A percentile compares a stretch with the other conserved stretches of the same genome.
Conservation (phyloP, 2,797 vertebrate genomes). For the Cynodonichthys magdalenae region DNA sequence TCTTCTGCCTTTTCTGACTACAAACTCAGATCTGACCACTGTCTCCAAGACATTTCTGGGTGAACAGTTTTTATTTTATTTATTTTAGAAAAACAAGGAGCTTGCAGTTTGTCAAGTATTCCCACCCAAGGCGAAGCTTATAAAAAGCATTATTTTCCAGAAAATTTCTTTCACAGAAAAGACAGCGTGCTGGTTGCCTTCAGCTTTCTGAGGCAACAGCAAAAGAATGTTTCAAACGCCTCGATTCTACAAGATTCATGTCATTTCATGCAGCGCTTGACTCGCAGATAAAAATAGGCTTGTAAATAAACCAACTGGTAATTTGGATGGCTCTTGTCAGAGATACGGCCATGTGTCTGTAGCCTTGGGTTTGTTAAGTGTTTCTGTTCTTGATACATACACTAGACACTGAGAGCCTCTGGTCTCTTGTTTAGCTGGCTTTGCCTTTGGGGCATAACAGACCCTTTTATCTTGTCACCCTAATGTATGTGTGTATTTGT, state of each 20-base stretch:
- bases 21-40: slow-evolving; percentile 15
- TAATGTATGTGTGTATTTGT: slow-evolving; percentile 59
- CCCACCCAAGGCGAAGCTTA: slow-evolving; percentile 43
- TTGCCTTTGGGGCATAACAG: slow-evolving; percentile 70
- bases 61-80: slow-evolving; percentile 7
- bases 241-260: slow-evolving; percentile 17
- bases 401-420: slow-evolving; percentile 53
- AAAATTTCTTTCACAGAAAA: slow-evolving; percentile 47
- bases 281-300: slow-evolving; percentile 41
- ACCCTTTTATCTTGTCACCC: slow-evolving; percentile 78
- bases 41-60: slow-evolving; percentile 22
- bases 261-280: slow-evolving; percentile 29
- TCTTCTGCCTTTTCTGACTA: slow-evolving; percentile 5
- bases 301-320: slow-evolving; percentile 46
- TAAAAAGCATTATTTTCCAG: slow-evolving; percentile 63
- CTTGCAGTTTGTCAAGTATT: slow-evolving; percentile 38
- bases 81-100: slow-evolving; percentile 29
- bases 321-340: slow-evolving; percentile 27
- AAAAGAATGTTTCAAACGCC: slow-evolving; percentile 43
- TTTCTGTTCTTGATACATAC: slow-evolving; percentile 50
- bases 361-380: slow-evolving; percentile 55
- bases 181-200: slow-evolving; percentile 39
- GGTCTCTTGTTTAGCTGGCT: slow-evolving; percentile 69
- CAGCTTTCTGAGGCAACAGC: slow-evolving; percentile 54
- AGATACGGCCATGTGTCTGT: slow-evolving; percentile 30